These are phyloP conservation scores for Heterodera carotae DNA, from an alignment of 1,140 invertebrate species.

Conservation along the genomic window DNA sequence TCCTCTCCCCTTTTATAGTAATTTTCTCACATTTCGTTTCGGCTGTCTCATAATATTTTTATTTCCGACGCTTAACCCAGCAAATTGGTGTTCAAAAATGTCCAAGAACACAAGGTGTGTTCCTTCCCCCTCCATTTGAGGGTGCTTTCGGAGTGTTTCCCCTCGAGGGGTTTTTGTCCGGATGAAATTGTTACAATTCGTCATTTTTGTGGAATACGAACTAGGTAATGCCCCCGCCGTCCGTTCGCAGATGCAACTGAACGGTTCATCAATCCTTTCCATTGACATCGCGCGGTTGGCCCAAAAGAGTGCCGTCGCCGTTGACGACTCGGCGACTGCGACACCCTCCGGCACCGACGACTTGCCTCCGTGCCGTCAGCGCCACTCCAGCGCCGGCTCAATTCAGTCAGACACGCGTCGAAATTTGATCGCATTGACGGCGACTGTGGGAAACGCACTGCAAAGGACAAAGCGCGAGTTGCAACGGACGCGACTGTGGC, in stretches of 20 bases:
- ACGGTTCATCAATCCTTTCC: constrained; percentile 28
- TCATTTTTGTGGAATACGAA: no score
- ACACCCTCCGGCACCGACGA: background rate
- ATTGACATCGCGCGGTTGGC: constrained; percentile 8
- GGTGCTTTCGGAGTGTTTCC: no score
- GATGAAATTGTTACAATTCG: no score
- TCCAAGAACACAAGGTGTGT: no score
- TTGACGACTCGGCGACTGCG: background rate
- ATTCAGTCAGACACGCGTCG: constrained; percentile 41
- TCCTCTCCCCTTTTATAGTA: background rate
- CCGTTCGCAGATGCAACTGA: constrained; percentile 26
- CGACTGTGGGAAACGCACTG: constrained; percentile 4
- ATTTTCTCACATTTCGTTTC: background rate
- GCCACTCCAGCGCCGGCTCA: constrained; percentile 36
- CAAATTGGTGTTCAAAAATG: no score
- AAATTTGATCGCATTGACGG: constrained; percentile 38
- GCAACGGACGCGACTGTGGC: constrained; percentile 51
- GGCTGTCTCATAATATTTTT: background rate
- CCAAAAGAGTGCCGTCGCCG: constrained; percentile 23
- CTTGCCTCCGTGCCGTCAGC: constrained; percentile 7
- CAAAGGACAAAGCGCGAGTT: constrained; percentile 10
- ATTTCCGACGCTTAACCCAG: no score
- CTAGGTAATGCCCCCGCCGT: no score
- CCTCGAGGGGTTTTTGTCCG: no score
- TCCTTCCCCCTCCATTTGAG: no score